These are phyloP conservation scores for Ecliptopera silaceata DNA, from an alignment of 2,888 invertebrate genomes.

Conservation along the genomic window DNA sequence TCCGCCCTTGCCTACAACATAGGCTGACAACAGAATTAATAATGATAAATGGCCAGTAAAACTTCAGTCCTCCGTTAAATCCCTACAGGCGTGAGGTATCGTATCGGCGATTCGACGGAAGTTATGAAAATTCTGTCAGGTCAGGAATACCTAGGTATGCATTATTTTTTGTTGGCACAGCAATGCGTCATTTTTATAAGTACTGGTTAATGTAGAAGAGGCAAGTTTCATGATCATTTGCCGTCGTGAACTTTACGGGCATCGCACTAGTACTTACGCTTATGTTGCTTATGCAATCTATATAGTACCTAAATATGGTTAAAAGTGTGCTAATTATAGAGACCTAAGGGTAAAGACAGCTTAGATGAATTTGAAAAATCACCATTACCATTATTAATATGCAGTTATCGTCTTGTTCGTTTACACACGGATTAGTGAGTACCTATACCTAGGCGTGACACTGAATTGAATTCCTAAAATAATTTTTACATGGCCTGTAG, in stretches of 20 bases:
- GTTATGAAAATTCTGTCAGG: slow-evolving; percentile 4
- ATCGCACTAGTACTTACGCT: too few species aligned
- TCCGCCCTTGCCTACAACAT: not conserved
- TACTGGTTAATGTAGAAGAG: too few species aligned
- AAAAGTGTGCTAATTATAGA: too few species aligned
- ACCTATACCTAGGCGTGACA: too few species aligned
- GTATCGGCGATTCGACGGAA: slow-evolving; percentile 15
- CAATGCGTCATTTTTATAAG: too few species aligned
- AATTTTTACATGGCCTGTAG: slow-evolving; percentile 2
- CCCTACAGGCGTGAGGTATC: slow-evolving; percentile 15
- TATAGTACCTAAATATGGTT: too few species aligned
- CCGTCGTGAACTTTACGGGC: too few species aligned
- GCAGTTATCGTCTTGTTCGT: too few species aligned
- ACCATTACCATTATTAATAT: not conserved
- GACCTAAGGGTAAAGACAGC: not conserved
- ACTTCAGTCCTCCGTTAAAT: slow-evolving; percentile 4
- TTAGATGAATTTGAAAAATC: not conserved
- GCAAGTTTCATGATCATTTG: too few species aligned
- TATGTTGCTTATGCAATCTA: too few species aligned
- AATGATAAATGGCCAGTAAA: slow-evolving; percentile 10
- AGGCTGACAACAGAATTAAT: slow-evolving; percentile 2
- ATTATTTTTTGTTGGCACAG: not conserved
- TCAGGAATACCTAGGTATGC: not conserved
- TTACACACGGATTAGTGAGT: too few species aligned
- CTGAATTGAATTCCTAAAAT: slow-evolving; percentile 3